phyloP scores from a whole-genome alignment of 2,113 vertebrate species.

The Cephalopterus ornatus region DNA sequence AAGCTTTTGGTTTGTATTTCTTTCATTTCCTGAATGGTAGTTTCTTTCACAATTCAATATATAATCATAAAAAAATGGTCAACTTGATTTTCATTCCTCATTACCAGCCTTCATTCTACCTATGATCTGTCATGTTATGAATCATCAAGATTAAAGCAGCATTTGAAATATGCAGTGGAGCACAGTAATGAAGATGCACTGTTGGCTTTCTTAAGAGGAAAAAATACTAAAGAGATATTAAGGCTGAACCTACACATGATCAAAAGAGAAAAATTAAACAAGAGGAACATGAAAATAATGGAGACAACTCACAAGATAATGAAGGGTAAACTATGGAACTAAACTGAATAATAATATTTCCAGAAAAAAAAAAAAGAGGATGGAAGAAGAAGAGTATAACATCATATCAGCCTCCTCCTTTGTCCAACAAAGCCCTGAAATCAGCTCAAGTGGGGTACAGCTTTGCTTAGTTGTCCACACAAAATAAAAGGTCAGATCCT shows the following conservation, averaged over 20 bases:
- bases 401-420: neutral
- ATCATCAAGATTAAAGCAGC: neutral
- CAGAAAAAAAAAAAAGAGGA: neutral
- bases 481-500: neutral
- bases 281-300: neutral
- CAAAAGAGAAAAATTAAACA: neutral
- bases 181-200: neutral
- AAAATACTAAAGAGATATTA: neutral
- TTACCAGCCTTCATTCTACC: neutral
- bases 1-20: neutral
- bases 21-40: neutral
- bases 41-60: neutral
- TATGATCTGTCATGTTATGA: neutral
- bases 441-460: neutral
- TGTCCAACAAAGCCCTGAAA: neutral
- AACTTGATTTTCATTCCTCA: neutral
- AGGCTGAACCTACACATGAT: neutral
- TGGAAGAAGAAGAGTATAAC: neutral
- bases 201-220: neutral
- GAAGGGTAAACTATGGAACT: neutral
- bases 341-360: neutral
- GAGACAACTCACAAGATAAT: neutral
- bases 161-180: neutral
- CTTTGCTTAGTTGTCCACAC: neutral
- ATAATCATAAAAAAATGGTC: neutral